Percentiles rank a stretch among this genome's conserved stretches.
Conservation (phyloP, 2,113 vertebrate genomes). For the Carettochelys insculpta region DNA sequence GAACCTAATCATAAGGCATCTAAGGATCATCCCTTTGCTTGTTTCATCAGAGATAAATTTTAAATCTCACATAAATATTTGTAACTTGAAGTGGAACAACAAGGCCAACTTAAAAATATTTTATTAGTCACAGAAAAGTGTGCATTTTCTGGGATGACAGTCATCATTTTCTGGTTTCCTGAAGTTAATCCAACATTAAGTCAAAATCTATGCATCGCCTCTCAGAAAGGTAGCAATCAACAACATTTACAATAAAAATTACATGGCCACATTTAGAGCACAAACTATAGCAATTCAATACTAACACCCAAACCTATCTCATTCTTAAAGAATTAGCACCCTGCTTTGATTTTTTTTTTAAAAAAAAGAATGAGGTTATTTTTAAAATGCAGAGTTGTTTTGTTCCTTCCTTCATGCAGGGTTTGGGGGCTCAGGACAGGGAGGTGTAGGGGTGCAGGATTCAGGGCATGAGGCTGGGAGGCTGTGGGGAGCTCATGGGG, state of each 20-base stretch:
- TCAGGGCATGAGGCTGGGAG: too few species aligned
- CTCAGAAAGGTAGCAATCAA: not conserved
- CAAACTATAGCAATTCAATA: not conserved
- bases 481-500: too few species aligned
- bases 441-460: too few species aligned
- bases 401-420: not conserved
- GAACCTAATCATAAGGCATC: not conserved
- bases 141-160: not conserved
- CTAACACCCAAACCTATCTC: not conserved
- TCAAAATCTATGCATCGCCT: rapidly evolving
- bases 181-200: not conserved
- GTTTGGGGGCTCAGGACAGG: too few species aligned
- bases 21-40: not conserved
- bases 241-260: not conserved
- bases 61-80: slow-evolving; percentile 21
- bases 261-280: not conserved
- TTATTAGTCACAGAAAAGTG: not conserved
- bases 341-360: not conserved
- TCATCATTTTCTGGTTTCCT: not conserved
- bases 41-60: not conserved
- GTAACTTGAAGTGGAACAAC: not conserved
- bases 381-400: not conserved
- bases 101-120: slow-evolving; percentile 11
- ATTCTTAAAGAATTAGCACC: not conserved
- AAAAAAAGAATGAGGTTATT: not conserved